Base-by-base conservation (phyloP, 2,888 invertebrate species). In the Lissocephala sabroskyi region DNA sequence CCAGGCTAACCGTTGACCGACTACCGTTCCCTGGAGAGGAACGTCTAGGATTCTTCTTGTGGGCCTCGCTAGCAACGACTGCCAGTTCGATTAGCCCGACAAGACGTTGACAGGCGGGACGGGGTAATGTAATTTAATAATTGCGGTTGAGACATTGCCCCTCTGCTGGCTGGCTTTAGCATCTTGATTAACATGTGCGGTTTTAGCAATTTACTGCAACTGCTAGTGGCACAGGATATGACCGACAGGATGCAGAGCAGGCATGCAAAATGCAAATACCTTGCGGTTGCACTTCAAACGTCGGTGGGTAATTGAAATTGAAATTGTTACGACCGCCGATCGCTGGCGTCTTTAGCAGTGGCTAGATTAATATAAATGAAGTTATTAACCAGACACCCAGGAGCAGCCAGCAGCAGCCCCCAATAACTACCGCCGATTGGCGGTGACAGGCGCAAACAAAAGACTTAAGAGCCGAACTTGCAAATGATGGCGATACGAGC, bases 181-280 rank as follows among this genome's bases (percentile, higher is more conserved):
- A 9, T 29, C 62, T 66, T 71, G 75, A 71, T 75, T 71, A 71
- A 51, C 68, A 71, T 75, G 67, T 71, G 71, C 73, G 71, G 71
- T 71, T 71, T 62, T 51, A 45, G 59, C 61, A 71, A 71, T 71
- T 75, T 71, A 53, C 52, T 11, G 23, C 51, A 28, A 33, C 7
- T 16, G 35, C 41, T 35, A 10, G 16, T 1, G 37, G 57, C 57
- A 67, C 74, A 71, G 71, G 75, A 71, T 67, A 71, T 71, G 68
- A 62, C 49, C 49, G 44, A 67, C 75, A 71, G 70, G 70, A 71
- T 71, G 62, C 43, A 42, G 53, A 35, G 35, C 16, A 9, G 35
- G 7, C 14, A 3, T 23, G 23, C 35, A 16, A 10, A 30, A 30
- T 7, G n/a, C n/a, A n/a, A n/a, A n/a, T 52, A 40, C 43, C 29